A percentile compares a stretch with the other conserved stretches of the same genome.
Evolutionary conservation across 2,113 vertebrate genomes (phyloP).

Genomic region (Cygnus atratus): DNA sequence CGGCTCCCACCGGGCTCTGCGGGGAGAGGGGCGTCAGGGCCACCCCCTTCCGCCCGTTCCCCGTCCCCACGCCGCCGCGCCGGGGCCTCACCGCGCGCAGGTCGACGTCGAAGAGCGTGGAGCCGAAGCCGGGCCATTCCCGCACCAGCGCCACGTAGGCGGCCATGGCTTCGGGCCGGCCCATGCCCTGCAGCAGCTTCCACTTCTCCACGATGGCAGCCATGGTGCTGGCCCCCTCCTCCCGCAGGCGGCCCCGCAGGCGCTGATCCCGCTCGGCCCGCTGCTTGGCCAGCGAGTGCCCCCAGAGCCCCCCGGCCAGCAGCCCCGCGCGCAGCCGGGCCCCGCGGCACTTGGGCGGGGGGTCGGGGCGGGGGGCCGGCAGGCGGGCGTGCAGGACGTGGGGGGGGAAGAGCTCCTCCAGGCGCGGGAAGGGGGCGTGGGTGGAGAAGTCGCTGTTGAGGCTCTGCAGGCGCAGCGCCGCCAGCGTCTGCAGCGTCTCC

Average conservation of each 20-base stretch:
- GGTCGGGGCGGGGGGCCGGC: slow-evolving; percentile 67
- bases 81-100: slow-evolving; percentile 84
- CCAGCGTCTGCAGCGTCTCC: slow-evolving; percentile 87
- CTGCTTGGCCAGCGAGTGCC: slow-evolving; percentile 83
- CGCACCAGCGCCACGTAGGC: slow-evolving; percentile 88
- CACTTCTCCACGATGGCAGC: slow-evolving; percentile 87
- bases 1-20: slow-evolving; percentile 82
- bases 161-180: slow-evolving; percentile 87
- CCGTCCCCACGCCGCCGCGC: rapidly evolving
- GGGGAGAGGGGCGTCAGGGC: neutral
- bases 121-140: slow-evolving; percentile 93
- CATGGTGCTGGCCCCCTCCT: slow-evolving; percentile 82
- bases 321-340: slow-evolving; percentile 79
- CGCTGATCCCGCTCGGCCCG: slow-evolving; percentile 82
- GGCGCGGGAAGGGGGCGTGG: slow-evolving; percentile 79
- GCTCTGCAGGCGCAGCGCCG: slow-evolving; percentile 88
- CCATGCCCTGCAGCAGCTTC: slow-evolving; percentile 89
- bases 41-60: neutral
- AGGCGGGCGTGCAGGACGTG: slow-evolving; percentile 77
- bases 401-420: slow-evolving; percentile 85
- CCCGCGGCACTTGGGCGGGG: slow-evolving; percentile 63
- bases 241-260: slow-evolving; percentile 78
- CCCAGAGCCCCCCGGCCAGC: slow-evolving; percentile 84
- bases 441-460: slow-evolving; percentile 88
- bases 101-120: slow-evolving; percentile 91